phyloP scores from a whole-genome alignment of 2,113 vertebrate genomes.

The Odocoileus hemionus region DNA sequence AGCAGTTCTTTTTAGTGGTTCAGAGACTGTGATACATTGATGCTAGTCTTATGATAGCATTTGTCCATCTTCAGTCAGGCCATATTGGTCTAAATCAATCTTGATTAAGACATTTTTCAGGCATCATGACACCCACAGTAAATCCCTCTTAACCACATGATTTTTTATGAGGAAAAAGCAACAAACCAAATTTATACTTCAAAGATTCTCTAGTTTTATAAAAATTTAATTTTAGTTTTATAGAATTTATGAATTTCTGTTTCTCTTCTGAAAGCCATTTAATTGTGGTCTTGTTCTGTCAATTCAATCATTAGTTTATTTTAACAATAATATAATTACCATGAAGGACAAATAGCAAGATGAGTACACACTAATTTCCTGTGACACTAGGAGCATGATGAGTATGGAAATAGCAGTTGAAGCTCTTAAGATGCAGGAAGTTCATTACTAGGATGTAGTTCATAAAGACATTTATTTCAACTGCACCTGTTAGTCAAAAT shows the following conservation, averaged over 20 bases:
- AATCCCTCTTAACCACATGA: constrained; percentile 39
- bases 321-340: neutral
- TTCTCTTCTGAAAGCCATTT: neutral
- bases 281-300: constrained; percentile 1
- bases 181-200: constrained; percentile 37
- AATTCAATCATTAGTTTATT: constrained; percentile 22
- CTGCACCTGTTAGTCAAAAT: constrained; percentile 10
- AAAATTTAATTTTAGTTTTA: constrained; percentile 20
- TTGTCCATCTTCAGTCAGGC: constrained; percentile 16
- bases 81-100: constrained; percentile 42
- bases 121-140: constrained; percentile 3
- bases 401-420: neutral
- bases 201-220: neutral
- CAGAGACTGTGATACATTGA: constrained; percentile 24
- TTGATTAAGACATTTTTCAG: constrained; percentile 44
- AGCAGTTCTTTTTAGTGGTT: constrained; percentile 23
- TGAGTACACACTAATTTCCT: neutral
- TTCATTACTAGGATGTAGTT: neutral
- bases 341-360: neutral
- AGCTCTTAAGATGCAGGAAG: neutral
- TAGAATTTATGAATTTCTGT: constrained; percentile 35
- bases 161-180: constrained; percentile 44
- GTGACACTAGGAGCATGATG: neutral
- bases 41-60: constrained; percentile 32
- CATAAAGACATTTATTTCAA: neutral